Base-by-base conservation (phyloP, 2,797 vertebrate species). In the Gouania willdenowi region DNA sequence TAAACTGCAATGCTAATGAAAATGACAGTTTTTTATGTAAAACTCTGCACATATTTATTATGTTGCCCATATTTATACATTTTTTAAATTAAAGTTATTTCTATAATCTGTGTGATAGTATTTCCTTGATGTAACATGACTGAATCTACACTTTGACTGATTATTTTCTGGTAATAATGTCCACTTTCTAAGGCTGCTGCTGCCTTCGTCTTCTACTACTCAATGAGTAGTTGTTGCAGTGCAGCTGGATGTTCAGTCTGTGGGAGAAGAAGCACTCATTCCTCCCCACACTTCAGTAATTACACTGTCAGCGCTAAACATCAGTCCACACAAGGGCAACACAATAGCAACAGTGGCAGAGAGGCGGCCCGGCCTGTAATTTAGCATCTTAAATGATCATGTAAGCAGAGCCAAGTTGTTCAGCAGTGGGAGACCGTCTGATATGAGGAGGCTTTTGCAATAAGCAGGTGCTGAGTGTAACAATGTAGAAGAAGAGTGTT, bases 171-270 rank as follows among this genome's bases (percentile, higher is more conserved):
- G n/a, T n/a, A n/a, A n/a, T n/a, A n/a, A n/a, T n/a, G n/a, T n/a
- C n/a, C n/a, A n/a, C n/a, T n/a, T n/a, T n/a, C n/a, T n/a, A n/a
- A n/a, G n/a, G n/a, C n/a, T n/a, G n/a, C n/a, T n/a, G n/a, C n/a
- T n/a, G n/a, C n/a, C n/a, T n/a, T n/a, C n/a, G n/a, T n/a, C n/a
- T n/a, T n/a, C n/a, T n/a, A n/a, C n/a, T n/a, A n/a, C n/a, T n/a
- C n/a, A n/a, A n/a, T n/a, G n/a, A n/a, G n/a, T n/a, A n/a, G n/a
- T n/a, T n/a, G n/a, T 20, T 19, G 51, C 27, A 15, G 54, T 64
- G 85, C 92, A 93, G 89, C 92, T 94, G 91, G 40, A 31, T 79
- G 77, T 88, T 89, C 86, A 86, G 87, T 82, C 89, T 89, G 91
- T 90, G 89, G 92, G 88, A 86, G 86, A 87, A 65, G 51, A 65